Conservation (phyloP, 1,140 invertebrate genomes). For the Lordiphosa mommai region DNA sequence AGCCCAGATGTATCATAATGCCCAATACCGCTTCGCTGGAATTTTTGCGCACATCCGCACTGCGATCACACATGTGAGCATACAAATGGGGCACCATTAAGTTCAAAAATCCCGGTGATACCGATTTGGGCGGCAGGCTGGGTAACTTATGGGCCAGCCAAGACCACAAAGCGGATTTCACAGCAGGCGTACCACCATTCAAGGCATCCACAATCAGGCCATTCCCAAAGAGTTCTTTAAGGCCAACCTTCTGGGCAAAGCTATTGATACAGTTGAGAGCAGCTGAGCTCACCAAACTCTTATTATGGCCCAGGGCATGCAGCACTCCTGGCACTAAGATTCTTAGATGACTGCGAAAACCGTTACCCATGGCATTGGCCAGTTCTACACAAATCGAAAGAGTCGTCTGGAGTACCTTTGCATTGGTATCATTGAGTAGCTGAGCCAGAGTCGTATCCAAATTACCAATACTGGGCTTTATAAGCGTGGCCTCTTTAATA, state of each 20-base stretch:
- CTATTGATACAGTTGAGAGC: constrained; percentile 90
- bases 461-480: constrained; percentile 91
- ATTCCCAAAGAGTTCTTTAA: constrained; percentile 89
- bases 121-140: constrained; percentile 84
- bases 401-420: constrained; percentile 91
- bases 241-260: constrained; percentile 90
- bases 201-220: constrained; percentile 94
- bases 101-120: constrained; percentile 90
- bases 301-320: constrained; percentile 84
- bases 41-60: constrained; percentile 93
- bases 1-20: constrained; percentile 96
- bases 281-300: constrained; percentile 88
- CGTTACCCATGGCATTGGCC: constrained; percentile 89
- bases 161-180: constrained; percentile 89
- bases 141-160: constrained; percentile 93
- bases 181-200: constrained; percentile 89
- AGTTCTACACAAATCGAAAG: constrained; percentile 90
- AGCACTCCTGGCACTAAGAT: constrained; percentile 93
- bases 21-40: constrained; percentile 94
- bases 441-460: constrained; percentile 88
- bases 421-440: constrained; percentile 93
- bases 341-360: constrained; percentile 89
- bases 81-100: constrained; percentile 90
- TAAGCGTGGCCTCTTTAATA: constrained; percentile 87
- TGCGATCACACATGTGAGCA: constrained; percentile 93